Conservation (phyloP, 2,113 vertebrate genomes). For the Callithrix jacchus region DNA sequence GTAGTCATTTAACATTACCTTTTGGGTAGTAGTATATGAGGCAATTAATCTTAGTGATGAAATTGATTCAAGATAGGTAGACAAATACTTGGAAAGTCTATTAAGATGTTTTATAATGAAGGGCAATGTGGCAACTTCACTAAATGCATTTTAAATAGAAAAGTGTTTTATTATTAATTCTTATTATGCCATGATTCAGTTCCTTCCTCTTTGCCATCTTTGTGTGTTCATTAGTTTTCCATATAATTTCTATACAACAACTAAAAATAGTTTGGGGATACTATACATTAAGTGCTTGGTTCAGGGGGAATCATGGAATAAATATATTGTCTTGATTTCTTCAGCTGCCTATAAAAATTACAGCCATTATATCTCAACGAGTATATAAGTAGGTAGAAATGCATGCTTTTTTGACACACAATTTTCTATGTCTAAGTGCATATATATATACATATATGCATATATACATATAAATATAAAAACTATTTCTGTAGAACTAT, state of each 20-base stretch:
- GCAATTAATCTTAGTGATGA: constrained; percentile 39
- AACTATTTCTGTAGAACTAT: neutral
- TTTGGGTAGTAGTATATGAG: neutral
- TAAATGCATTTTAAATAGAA: constrained; percentile 54
- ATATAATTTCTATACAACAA: constrained; percentile 1
- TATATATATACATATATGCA: neutral
- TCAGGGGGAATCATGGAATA: neutral
- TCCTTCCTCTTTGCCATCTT: neutral
- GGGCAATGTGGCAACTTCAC: neutral
- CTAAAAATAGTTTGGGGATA: constrained; percentile 19
- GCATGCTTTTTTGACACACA: neutral
- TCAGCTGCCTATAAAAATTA: neutral
- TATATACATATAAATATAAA: neutral
- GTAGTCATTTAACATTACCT: neutral
- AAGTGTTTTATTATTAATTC: constrained; percentile 41
- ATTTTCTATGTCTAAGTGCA: neutral
- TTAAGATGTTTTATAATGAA: constrained; percentile 5
- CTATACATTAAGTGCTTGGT: constrained; percentile 9
- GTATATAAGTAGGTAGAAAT: neutral
- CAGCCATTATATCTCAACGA: neutral
- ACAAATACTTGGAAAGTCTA: constrained; percentile 14
- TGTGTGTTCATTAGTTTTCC: constrained; percentile 44
- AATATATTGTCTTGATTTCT: constrained; percentile 40
- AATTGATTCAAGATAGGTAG: constrained; percentile 44
- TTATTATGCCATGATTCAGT: neutral